A percentile compares a stretch with the other conserved stretches of the same genome.
Evolutionary conservation across 2,113 vertebrate genomes (phyloP).

Genomic region (Brachyhypopomus occidentalis): DNA sequence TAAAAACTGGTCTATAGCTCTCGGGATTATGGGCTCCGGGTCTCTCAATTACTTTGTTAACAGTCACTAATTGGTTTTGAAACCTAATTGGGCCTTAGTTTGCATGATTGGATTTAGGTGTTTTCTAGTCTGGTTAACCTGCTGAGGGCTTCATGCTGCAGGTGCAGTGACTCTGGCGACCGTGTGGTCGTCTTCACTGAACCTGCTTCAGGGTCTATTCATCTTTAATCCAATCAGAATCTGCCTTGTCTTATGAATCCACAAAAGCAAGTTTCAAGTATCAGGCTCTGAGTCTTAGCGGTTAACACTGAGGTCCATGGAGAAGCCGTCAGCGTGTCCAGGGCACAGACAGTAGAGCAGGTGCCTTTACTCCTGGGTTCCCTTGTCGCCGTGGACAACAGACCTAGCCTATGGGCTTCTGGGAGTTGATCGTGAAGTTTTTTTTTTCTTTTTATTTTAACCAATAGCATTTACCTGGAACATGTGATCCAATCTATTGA

Average conservation of each 20-base stretch:
- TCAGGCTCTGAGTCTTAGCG: too few relatives aligned
- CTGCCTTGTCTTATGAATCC: too few relatives aligned
- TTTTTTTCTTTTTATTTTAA: not conserved
- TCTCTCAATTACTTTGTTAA: constrained; percentile 40
- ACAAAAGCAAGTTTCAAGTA: too few relatives aligned
- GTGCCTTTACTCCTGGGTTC: too few relatives aligned
- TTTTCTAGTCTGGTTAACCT: constrained; percentile 41
- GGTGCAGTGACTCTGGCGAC: not conserved
- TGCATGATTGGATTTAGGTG: constrained; percentile 38
- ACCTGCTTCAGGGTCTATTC: not conserved
- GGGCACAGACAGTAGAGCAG: too few relatives aligned
- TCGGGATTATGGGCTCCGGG: constrained; percentile 23
- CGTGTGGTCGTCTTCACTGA: not conserved
- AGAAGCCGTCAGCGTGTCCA: too few relatives aligned
- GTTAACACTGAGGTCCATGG: too few relatives aligned
- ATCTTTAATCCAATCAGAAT: not conserved
- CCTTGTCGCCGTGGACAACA: not conserved
- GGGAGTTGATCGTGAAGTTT: not conserved
- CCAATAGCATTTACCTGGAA: constrained; percentile 19
- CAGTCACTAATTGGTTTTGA: constrained; percentile 57
- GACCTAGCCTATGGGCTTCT: constrained; percentile 11
- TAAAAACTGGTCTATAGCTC: constrained; percentile 23
- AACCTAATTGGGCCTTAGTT: constrained; percentile 45
- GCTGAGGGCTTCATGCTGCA: constrained; percentile 37
- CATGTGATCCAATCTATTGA: constrained; percentile 28